phyloP scores from a whole-genome alignment of 2,113 vertebrate species.

The mouse (Mus musculus) region GRCm39 chr6:94529001-94529500 shows the following conservation, averaged over 20 bases:
- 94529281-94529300: background rate
- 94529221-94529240: background rate
- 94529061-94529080: background rate
- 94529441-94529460: conserved; percentile 43
- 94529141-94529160: background rate
- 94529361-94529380: conserved; percentile 29
- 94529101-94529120: background rate
- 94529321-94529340: background rate
- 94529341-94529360: background rate
- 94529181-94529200: background rate
- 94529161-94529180: background rate
- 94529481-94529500: background rate
- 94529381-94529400: conserved; percentile 31
- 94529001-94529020: background rate
- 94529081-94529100: background rate
- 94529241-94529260: background rate
- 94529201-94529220: background rate
- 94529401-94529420: background rate
- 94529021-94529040: background rate
- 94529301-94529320: no score
- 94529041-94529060: background rate
- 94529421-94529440: background rate
- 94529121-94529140: conserved; percentile 10
- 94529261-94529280: conserved; percentile 26
- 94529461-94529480: conserved; percentile 33